Percentiles rank a stretch among this genome's conserved stretches.
Evolutionary conservation across 2,113 vertebrate species (phyloP).

Genomic region (Dunckerocampus dactyliophorus): DNA sequence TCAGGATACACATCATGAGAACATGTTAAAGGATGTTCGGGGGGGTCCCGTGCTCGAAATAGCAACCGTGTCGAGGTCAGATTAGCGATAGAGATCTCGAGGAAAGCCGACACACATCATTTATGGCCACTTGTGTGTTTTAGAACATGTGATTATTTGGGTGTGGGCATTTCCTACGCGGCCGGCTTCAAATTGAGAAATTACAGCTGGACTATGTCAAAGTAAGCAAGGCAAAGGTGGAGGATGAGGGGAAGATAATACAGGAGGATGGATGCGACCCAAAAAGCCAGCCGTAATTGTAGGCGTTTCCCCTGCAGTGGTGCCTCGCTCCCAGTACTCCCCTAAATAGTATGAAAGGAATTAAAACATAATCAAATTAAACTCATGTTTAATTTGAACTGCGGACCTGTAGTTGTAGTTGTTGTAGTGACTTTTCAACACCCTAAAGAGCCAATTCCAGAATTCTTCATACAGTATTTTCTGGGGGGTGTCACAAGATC

Average conservation of each 20-base stretch:
- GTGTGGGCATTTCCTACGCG: constrained; percentile 72
- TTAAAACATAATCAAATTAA: not conserved
- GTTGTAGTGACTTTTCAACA: not conserved
- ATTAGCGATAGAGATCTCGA: constrained; percentile 7
- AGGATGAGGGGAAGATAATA: constrained; percentile 54
- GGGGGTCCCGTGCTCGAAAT: not conserved
- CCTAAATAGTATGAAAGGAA: not conserved
- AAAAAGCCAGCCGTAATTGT: constrained; percentile 56
- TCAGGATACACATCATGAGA: constrained; percentile 34
- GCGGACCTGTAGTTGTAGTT: not conserved
- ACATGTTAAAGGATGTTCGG: constrained; percentile 24
- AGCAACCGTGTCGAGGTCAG: not conserved
- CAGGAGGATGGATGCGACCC: constrained; percentile 38
- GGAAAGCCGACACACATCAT: constrained; percentile 51
- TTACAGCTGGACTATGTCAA: constrained; percentile 58
- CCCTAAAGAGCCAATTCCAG: not conserved
- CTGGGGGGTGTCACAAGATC: too few species aligned
- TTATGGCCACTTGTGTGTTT: constrained; percentile 52
- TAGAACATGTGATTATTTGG: constrained; percentile 74
- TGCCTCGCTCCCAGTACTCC: not conserved
- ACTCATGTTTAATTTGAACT: not conserved
- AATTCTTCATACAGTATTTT: too few species aligned
- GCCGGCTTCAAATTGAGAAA: constrained; percentile 59
- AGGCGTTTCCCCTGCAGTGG: constrained; percentile 29
- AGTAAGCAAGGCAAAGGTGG: constrained; percentile 59